phyloP scores from a whole-genome alignment of 2,888 invertebrate species.

The Drosophila seclusa region DNA sequence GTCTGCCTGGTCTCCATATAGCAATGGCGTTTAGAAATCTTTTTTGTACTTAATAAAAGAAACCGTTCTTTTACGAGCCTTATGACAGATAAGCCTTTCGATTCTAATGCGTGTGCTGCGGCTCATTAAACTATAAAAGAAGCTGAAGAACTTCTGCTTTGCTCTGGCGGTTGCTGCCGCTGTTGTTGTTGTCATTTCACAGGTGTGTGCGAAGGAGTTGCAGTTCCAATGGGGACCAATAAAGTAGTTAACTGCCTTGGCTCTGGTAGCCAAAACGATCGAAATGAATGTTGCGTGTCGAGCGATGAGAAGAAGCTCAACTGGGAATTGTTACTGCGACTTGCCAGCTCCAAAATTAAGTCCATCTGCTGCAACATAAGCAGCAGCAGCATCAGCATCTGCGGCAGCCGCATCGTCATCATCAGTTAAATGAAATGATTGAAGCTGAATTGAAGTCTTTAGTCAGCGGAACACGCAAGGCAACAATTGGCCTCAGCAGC shows the following conservation, averaged over 20 bases:
- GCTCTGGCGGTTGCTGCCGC: neutral
- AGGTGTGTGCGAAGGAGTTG: slow-evolving; percentile 72
- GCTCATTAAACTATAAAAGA: slow-evolving; percentile 70
- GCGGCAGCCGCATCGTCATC: slow-evolving; percentile 68
- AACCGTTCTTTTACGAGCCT: slow-evolving; percentile 69
- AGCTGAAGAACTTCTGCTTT: slow-evolving; percentile 49
- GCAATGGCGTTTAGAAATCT: slow-evolving; percentile 73
- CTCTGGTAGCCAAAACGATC: slow-evolving; percentile 72
- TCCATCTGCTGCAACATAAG: slow-evolving; percentile 47
- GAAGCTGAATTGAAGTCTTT: slow-evolving; percentile 80
- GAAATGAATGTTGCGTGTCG: slow-evolving; percentile 72
- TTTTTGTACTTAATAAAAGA: slow-evolving; percentile 57
- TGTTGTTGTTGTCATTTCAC: slow-evolving; percentile 63
- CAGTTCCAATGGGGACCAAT: slow-evolving; percentile 60
- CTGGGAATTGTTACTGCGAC: slow-evolving; percentile 4
- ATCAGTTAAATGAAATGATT: slow-evolving; percentile 81
- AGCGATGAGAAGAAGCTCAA: slow-evolving; percentile 13
- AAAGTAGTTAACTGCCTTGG: slow-evolving; percentile 76
- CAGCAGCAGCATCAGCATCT: slow-evolving; percentile 23
- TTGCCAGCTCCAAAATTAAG: slow-evolving; percentile 51
- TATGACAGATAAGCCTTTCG: slow-evolving; percentile 53
- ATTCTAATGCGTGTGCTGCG: slow-evolving; percentile 48
- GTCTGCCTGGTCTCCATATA: neutral
- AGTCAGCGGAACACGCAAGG: slow-evolving; percentile 77
- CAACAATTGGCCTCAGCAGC: slow-evolving; percentile 68